Percentiles rank a stretch among this genome's conserved stretches.
Evolutionary conservation across 1,140 invertebrate species (phyloP).

Genomic region (Charaxes varanes): DNA sequence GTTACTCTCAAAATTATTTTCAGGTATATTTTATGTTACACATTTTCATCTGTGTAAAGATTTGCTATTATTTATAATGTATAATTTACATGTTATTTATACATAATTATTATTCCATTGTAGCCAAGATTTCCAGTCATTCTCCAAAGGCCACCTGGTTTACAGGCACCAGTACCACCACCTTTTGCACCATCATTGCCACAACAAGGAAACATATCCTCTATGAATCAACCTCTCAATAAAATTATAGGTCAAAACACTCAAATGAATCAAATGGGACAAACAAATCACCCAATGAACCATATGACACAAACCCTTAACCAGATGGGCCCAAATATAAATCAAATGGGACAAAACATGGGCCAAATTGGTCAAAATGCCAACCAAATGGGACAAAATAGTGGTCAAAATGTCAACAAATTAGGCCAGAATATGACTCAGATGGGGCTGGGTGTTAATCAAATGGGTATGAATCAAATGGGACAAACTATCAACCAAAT

Average conservation of each 20-base stretch:
- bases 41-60: background rate
- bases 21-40: conserved; percentile 30
- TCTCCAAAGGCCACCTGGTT: conserved; percentile 54
- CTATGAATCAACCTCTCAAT: conserved; percentile 42
- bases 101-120: conserved; percentile 20
- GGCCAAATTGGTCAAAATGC: conserved; percentile 25
- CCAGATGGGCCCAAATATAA: conserved; percentile 29
- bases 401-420: conserved; percentile 31
- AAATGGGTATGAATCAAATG: conserved; percentile 35
- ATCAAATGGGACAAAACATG: conserved; percentile 29
- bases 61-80: no score
- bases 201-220: conserved; percentile 43
- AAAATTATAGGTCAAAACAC: conserved; percentile 36
- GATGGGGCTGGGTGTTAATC: no score
- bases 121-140: conserved; percentile 63
- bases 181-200: conserved; percentile 38
- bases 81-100: no score
- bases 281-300: conserved; percentile 31
- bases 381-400: conserved; percentile 32
- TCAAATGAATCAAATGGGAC: conserved; percentile 33
- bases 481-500: conserved; percentile 34
- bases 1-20: conserved; percentile 41
- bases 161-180: conserved; percentile 53
- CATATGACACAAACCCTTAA: conserved; percentile 31
- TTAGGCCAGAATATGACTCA: conserved; percentile 34